These are phyloP conservation scores for Leuciscus idus DNA, from an alignment of 2,113 vertebrate genomes.

Conservation along the genomic window DNA sequence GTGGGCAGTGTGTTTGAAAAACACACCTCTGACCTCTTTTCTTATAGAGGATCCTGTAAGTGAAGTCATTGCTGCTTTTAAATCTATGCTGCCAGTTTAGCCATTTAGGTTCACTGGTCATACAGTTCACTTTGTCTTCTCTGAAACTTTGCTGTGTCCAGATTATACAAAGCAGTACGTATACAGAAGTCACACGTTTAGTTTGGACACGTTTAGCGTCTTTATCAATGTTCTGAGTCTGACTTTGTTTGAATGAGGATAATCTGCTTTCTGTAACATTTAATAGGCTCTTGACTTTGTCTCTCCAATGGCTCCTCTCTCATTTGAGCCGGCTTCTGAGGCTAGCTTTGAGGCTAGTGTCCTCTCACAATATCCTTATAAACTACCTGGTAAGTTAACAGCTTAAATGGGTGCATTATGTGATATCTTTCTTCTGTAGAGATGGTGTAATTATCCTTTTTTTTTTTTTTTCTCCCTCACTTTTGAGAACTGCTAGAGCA, in stretches of 20 bases:
- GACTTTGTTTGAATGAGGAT: neutral
- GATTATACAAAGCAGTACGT: neutral
- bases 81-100: neutral
- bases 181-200: constrained; percentile 1
- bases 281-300: constrained; percentile 77
- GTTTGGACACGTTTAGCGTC: neutral
- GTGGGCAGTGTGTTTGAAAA: constrained; percentile 76
- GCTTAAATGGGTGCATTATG: neutral
- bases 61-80: constrained; percentile 42
- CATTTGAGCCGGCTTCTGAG: constrained; percentile 75
- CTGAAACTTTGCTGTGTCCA: neutral
- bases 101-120: neutral
- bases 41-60: constrained; percentile 79
- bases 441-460: neutral
- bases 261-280: neutral
- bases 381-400: constrained; percentile 75
- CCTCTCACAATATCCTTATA: constrained; percentile 69
- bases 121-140: neutral
- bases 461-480: neutral
- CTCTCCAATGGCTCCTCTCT: constrained; percentile 71
- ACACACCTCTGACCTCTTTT: constrained; percentile 71
- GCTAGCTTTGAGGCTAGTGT: constrained; percentile 63
- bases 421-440: neutral
- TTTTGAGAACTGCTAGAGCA: constrained; percentile 44
- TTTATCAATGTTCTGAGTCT: neutral